phyloP scores from a whole-genome alignment of 2,888 invertebrate species.

The Drosophila paranaensis region DNA sequence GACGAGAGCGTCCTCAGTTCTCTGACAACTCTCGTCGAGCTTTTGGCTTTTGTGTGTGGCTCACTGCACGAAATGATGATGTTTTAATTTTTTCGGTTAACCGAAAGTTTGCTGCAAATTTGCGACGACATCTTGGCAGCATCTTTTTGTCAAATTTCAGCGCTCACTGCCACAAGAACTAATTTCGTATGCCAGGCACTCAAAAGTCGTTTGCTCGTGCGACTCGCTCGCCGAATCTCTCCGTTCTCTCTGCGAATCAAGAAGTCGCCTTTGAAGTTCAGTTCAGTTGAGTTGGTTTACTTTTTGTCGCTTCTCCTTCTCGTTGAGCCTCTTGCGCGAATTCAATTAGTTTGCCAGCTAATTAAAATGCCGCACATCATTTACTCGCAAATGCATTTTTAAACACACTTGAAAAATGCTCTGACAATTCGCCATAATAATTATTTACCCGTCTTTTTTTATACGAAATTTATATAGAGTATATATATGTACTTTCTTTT shows the following conservation, averaged over 20 bases:
- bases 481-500: neutral
- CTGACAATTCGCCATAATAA: conserved; percentile 45
- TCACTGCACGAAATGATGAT: conserved; percentile 78
- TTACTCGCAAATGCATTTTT: conserved; percentile 67
- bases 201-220: conserved; percentile 69
- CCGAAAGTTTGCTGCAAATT: conserved; percentile 67
- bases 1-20: conserved; percentile 1
- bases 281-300: conserved; percentile 19
- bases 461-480: neutral
- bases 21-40: conserved; percentile 46
- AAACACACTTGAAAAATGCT: conserved; percentile 56
- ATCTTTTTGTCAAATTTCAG: conserved; percentile 46
- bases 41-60: conserved; percentile 66
- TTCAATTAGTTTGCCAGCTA: conserved; percentile 66
- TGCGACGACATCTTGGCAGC: conserved; percentile 46
- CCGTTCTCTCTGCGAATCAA: conserved; percentile 41
- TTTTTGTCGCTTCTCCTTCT: neutral
- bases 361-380: conserved; percentile 73
- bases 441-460: neutral
- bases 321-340: conserved; percentile 34
- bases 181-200: conserved; percentile 72
- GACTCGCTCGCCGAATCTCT: conserved; percentile 18
- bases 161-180: conserved; percentile 52
- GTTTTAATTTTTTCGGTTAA: conserved; percentile 80
- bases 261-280: conserved; percentile 68